phyloP scores from a whole-genome alignment of 1,140 invertebrate species.

The Phymastichus coffea region DNA sequence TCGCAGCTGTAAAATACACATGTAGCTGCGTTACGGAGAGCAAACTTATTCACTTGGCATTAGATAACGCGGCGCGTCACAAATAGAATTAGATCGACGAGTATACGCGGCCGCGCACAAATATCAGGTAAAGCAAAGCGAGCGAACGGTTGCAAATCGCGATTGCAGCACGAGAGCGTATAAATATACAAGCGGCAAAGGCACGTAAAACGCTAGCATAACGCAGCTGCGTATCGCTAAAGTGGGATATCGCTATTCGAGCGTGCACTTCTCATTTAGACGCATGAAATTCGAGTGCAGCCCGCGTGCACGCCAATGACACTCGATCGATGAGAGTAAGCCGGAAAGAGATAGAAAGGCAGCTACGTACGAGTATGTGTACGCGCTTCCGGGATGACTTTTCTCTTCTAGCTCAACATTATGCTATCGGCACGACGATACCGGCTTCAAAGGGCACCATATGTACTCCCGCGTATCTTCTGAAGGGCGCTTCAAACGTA shows the following conservation, averaged over 20 bases:
- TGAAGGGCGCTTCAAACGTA: no score
- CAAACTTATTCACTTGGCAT: no score
- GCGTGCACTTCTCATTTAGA: not conserved
- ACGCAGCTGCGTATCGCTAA: not conserved
- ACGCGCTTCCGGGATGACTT: not conserved
- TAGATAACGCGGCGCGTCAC: no score
- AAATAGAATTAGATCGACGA: no score
- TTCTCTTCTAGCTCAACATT: not conserved
- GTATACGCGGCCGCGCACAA: no score
- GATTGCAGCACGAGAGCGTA: not conserved
- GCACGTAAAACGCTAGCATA: slow-evolving; percentile 19
- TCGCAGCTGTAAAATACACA: no score
- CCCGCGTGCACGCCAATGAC: slow-evolving; percentile 7
- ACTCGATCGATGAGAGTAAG: slow-evolving; percentile 17
- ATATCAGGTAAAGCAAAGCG: no score
- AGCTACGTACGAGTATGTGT: not conserved
- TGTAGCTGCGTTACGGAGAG: no score
- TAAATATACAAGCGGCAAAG: not conserved
- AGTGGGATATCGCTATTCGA: slow-evolving; percentile 3
- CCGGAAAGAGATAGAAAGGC: no score
- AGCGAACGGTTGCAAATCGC: slow-evolving; percentile 6
- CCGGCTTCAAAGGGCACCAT: no score
- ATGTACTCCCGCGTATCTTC: no score
- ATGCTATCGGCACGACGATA: no score
- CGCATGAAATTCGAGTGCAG: slow-evolving; percentile 17